Evolutionary conservation across 2,113 vertebrate species (phyloP).

Genomic region (Poicephalus gulielmi): DNA sequence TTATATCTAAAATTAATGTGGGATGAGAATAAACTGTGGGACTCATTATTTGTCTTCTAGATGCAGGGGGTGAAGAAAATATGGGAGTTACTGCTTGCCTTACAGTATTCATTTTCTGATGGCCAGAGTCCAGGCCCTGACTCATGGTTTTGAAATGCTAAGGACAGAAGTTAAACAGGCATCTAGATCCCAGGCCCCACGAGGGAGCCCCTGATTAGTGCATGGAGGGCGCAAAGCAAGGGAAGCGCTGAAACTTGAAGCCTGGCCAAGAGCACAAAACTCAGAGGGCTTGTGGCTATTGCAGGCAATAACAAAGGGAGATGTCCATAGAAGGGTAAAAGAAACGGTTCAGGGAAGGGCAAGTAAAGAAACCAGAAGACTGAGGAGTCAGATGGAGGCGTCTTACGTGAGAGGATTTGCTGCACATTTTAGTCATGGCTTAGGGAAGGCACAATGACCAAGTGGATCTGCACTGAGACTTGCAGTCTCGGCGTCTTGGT

Average conservation of each 20-base stretch:
- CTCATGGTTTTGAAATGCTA: slow-evolving; percentile 77
- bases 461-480: background rate
- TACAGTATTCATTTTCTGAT: slow-evolving; percentile 65
- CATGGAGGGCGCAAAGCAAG: slow-evolving; percentile 37
- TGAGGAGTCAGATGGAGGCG: background rate
- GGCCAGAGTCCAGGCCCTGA: slow-evolving; percentile 75
- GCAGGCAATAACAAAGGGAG: slow-evolving; percentile 39
- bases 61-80: slow-evolving; percentile 65
- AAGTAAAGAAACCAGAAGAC: background rate
- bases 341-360: background rate
- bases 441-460: background rate
- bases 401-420: background rate
- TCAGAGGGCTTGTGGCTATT: slow-evolving; percentile 1
- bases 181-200: slow-evolving; percentile 60
- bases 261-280: slow-evolving; percentile 58
- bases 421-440: background rate
- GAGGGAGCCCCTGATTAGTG: slow-evolving; percentile 70
- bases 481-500: background rate
- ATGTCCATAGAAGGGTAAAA: background rate
- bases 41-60: slow-evolving; percentile 79
- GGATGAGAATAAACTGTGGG: slow-evolving; percentile 62
- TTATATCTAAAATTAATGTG: slow-evolving; percentile 59
- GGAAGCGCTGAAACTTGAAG: slow-evolving; percentile 50
- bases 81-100: slow-evolving; percentile 65
- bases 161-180: slow-evolving; percentile 79